Conservation (phyloP, 1,140 invertebrate species). For the Drosophila varians region DNA sequence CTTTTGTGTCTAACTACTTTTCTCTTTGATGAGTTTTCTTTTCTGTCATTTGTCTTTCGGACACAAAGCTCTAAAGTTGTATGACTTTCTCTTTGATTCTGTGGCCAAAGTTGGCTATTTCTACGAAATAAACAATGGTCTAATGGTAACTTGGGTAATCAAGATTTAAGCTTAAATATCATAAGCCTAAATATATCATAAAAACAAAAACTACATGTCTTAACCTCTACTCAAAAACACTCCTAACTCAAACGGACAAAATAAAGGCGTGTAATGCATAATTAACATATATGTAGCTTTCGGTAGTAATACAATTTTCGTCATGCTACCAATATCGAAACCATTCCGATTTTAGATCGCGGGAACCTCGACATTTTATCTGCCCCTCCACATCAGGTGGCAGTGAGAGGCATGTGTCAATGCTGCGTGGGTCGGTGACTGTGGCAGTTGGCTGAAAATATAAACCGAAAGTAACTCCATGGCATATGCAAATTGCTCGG, state of each 20-base stretch:
- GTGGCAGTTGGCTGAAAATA: conserved; percentile 23
- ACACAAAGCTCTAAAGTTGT: conserved; percentile 30
- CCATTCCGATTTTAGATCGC: conserved; percentile 8
- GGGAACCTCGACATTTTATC: conserved; percentile 18
- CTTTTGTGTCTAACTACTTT: conserved; percentile 73
- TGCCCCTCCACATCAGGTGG: conserved; percentile 45
- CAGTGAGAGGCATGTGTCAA: conserved; percentile 64
- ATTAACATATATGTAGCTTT: conserved; percentile 38
- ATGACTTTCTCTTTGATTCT: conserved; percentile 62
- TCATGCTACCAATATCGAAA: conserved; percentile 55
- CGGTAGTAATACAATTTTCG: conserved; percentile 42
- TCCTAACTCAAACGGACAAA: conserved; percentile 12
- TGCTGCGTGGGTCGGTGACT: conserved; percentile 52
- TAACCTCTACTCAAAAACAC: no score
- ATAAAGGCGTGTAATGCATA: conserved; percentile 41
- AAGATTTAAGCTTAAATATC: conserved; percentile 23
- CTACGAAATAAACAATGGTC: conserved; percentile 7
- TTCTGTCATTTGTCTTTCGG: conserved; percentile 25
- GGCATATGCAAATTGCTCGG: conserved; percentile 43
- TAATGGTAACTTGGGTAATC: conserved; percentile 31
- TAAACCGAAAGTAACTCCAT: conserved; percentile 29
- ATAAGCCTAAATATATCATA: neutral
- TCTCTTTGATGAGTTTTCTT: conserved; percentile 72
- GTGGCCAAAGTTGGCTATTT: neutral
- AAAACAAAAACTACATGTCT: no score